These are phyloP conservation scores for Philhelius pedissequus DNA, from an alignment of 2,888 invertebrate species.

Conservation along the genomic window DNA sequence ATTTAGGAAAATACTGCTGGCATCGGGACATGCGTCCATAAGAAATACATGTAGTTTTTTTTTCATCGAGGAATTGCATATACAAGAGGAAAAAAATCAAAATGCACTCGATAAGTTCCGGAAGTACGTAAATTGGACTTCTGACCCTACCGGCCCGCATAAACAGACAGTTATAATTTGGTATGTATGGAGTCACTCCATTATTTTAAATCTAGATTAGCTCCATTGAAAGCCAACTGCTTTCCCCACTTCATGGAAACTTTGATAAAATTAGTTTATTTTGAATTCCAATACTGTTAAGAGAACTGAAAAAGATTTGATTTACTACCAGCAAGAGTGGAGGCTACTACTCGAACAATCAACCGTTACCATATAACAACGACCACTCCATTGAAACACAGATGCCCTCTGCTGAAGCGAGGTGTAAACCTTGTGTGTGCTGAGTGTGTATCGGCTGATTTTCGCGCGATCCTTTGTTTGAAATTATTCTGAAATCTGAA, in stretches of 20 bases:
- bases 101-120: too few species aligned
- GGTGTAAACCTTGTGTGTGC: conserved; percentile 46
- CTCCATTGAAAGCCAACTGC: not conserved
- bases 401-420: conserved; percentile 21
- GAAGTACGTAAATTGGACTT: too few species aligned
- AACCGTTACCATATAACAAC: not conserved
- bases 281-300: not conserved
- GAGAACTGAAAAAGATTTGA: not conserved
- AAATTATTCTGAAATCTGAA: conserved; percentile 50
- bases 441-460: conserved; percentile 36
- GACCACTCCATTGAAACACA: not conserved
- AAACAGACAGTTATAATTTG: too few species aligned
- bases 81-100: too few species aligned
- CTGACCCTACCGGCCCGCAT: too few species aligned
- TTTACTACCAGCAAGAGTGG: conserved; percentile 16
- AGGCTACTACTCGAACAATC: not conserved
- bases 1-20: too few species aligned
- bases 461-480: conserved; percentile 52
- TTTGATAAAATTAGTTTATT: not conserved
- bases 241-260: too few species aligned
- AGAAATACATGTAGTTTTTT: too few species aligned
- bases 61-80: too few species aligned
- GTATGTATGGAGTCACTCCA: too few species aligned
- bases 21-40: too few species aligned
- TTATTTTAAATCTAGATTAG: too few species aligned